These are phyloP conservation scores for Agelastica alni DNA, from an alignment of 2,888 invertebrate genomes.

Conservation along the genomic window DNA sequence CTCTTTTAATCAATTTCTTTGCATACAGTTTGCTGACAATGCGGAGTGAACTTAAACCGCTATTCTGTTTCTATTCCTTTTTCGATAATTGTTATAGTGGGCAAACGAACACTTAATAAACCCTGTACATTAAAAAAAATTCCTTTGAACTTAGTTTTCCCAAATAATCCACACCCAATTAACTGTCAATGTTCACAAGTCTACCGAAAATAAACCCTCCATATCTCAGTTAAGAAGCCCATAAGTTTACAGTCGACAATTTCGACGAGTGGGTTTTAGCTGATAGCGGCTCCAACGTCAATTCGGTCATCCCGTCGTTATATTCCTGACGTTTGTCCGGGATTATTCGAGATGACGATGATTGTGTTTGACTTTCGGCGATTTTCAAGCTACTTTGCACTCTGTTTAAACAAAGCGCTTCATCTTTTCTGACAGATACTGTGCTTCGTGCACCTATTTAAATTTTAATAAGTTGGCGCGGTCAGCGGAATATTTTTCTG, in stretches of 20 bases:
- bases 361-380: conserved; percentile 27
- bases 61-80: too few species aligned
- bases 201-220: conserved; percentile 18
- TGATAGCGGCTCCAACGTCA: conserved; percentile 27
- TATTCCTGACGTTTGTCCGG: conserved; percentile 29
- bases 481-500: not conserved
- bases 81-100: too few species aligned
- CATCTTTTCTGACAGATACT: not conserved
- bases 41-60: too few species aligned
- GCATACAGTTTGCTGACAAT: too few species aligned
- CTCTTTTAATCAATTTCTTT: too few species aligned
- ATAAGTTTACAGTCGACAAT: conserved; percentile 16
- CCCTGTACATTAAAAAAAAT: too few species aligned
- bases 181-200: conserved; percentile 16
- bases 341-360: conserved; percentile 24
- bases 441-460: not conserved
- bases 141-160: not conserved
- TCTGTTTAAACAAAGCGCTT: conserved; percentile 26
- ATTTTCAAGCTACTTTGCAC: conserved; percentile 16
- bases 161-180: conserved; percentile 13
- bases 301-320: conserved; percentile 24
- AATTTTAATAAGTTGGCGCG: not conserved
- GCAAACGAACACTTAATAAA: too few species aligned
- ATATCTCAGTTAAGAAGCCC: conserved; percentile 16
- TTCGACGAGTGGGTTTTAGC: conserved; percentile 26